A percentile compares a stretch with the other conserved stretches of the same genome.
phyloP scores from a whole-genome alignment of 2,888 invertebrate genomes.

The Emmelina monodactyla region DNA sequence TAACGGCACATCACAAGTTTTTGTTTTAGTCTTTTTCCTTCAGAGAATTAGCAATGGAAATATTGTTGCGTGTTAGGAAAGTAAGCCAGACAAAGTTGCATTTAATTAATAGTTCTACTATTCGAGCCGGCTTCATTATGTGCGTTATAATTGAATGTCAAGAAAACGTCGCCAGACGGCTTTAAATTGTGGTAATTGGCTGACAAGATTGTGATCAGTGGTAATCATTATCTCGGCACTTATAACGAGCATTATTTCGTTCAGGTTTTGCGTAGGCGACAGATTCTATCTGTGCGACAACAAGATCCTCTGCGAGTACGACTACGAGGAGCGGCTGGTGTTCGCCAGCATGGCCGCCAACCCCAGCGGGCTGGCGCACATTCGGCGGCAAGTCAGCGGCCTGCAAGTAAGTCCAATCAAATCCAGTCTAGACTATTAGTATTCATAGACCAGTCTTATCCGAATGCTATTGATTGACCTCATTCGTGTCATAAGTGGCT shows the following conservation, averaged over 20 bases:
- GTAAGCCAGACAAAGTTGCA: background rate
- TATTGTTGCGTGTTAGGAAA: background rate
- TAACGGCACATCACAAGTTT: background rate
- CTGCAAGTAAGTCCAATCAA: constrained; percentile 50
- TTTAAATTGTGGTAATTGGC: background rate
- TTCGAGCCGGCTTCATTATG: background rate
- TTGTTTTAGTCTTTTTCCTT: background rate
- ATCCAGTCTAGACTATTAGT: constrained; percentile 11
- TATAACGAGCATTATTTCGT: too few species aligned
- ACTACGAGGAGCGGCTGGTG: constrained; percentile 90
- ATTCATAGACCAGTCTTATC: background rate
- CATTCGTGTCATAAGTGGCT: constrained; percentile 15
- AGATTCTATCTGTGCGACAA: constrained; percentile 93
- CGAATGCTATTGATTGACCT: constrained; percentile 27
- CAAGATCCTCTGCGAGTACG: constrained; percentile 93
- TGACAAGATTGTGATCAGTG: background rate
- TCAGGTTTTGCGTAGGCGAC: constrained; percentile 94
- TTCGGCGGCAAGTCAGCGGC: constrained; percentile 83
- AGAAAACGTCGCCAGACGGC: background rate
- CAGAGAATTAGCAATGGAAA: background rate
- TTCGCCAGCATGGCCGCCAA: constrained; percentile 90
- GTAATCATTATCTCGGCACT: constrained; percentile 1
- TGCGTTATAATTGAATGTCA: constrained; percentile 1
- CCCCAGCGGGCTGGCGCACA: constrained; percentile 85
- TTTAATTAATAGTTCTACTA: background rate